Evolutionary conservation across 2,797 vertebrate species (phyloP), one percentile per base, ranked within the genome.

Genomic region (Coreius guichenoti): DNA sequence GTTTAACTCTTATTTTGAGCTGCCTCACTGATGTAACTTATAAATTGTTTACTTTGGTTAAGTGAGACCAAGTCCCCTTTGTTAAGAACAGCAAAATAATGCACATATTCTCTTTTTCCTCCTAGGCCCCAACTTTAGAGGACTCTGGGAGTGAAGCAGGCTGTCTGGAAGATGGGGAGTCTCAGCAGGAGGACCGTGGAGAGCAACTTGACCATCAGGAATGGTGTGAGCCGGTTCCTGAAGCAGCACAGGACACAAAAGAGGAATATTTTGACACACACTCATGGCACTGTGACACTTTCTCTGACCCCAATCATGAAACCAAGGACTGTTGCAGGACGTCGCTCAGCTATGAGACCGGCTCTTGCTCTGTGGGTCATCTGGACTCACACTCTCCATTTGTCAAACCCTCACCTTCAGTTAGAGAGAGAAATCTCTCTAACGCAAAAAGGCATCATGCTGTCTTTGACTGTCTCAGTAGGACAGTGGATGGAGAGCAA

Each of bases 181-280:
- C 83, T 58, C 83, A 89, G 58, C 73, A 85, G 17, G 91, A 91
- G 0, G 85, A 86, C 31, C 91, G 92, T 49, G 26, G 91, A 84
- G 93, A 93, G 81, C 82, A 90, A 12, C 91, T 70, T 58, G 93
- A 93, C 83, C 79, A 90, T 13, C 91, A 72, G 69, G 91, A 89
- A 77, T 90, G 91, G 56, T 86, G 82, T 54, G 88, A 87, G 56
- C 31, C 63, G 9, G 82, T 36, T 16, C 16, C 19, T 51, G 88
- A 90, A n/a, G 83, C 72, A 87, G 91, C 88, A 85, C 94, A 91
- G 84, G 91, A 95, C 83, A 93, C 91, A 76, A 94, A 93, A 87
- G 93, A 93, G 33, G 91, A 94, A 86, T 95, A 95, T 87, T 95
- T 90, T 90, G 95, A 96, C 89, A 94, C 93, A 0, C 81, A 89